phyloP scores from a whole-genome alignment of 1,140 invertebrate species.

The Papilio helenus region DNA sequence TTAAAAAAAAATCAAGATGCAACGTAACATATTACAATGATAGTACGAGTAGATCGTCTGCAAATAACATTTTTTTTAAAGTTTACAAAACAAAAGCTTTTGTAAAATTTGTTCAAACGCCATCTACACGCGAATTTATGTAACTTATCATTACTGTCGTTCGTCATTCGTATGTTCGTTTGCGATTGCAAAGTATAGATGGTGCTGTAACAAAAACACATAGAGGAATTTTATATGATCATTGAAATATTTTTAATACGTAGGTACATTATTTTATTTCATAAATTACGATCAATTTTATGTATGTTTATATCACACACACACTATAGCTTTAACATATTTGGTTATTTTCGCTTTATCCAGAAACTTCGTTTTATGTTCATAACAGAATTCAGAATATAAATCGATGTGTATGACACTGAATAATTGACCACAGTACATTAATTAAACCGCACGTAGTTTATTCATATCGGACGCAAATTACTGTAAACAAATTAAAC shows the following conservation, averaged over 20 bases:
- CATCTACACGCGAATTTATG: neutral
- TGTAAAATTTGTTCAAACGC: neutral
- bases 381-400: neutral
- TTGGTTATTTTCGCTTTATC: neutral
- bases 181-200: neutral
- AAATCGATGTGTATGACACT: neutral
- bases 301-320: too few species aligned
- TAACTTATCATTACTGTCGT: neutral
- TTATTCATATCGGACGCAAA: neutral
- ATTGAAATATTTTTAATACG: too few species aligned
- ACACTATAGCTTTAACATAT: too few species aligned
- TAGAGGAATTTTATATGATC: too few species aligned
- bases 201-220: neutral
- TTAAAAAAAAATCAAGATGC: too few species aligned
- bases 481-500: too few species aligned
- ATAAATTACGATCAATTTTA: too few species aligned
- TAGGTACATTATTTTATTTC: too few species aligned
- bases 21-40: too few species aligned
- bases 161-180: neutral
- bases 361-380: neutral
- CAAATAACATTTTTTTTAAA: too few species aligned
- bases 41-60: too few species aligned
- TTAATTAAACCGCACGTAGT: neutral
- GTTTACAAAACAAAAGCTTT: neutral
- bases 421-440: neutral